Evolutionary conservation across 2,888 invertebrate genomes (phyloP).

Genomic region (Trichacis sp.): DNA sequence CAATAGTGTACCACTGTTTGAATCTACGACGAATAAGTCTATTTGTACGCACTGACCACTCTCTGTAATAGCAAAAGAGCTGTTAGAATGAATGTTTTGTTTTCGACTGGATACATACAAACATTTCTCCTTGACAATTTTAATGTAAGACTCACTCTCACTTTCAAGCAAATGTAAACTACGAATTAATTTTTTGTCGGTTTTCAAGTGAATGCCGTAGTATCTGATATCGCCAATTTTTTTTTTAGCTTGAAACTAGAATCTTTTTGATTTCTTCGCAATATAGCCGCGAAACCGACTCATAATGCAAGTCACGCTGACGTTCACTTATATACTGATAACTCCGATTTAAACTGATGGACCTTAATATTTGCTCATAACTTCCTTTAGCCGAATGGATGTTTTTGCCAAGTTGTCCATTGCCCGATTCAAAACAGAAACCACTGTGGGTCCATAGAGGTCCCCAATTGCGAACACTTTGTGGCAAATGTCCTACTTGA

Average conservation of each 20-base stretch:
- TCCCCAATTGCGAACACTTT: constrained; percentile 13
- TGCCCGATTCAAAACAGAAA: constrained; percentile 18
- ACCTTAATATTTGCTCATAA: constrained; percentile 12
- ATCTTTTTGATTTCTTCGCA: constrained; percentile 8
- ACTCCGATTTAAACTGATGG: constrained; percentile 4
- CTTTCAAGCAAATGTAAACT: constrained; percentile 3
- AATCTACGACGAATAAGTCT: constrained; percentile 8
- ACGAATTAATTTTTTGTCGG: not conserved
- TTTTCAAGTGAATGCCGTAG: constrained; percentile 6
- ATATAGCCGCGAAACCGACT: constrained; percentile 9
- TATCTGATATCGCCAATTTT: constrained; percentile 1
- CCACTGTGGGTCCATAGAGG: constrained; percentile 14
- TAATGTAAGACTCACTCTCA: constrained; percentile 1
- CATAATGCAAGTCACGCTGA: constrained; percentile 4
- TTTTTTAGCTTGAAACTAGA: not conserved
- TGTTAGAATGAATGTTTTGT: constrained; percentile 15
- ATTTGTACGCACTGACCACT: constrained; percentile 7
- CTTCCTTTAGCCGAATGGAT: constrained; percentile 30
- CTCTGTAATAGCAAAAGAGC: constrained; percentile 10
- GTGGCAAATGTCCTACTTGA: constrained; percentile 1
- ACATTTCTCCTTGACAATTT: constrained; percentile 9
- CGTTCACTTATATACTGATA: constrained; percentile 3
- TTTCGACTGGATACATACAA: constrained; percentile 14
- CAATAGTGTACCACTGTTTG: too few species aligned
- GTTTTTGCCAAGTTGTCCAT: constrained; percentile 12